Conservation (phyloP, 2,888 invertebrate genomes). For the Yponomeuta cagnagella region DNA sequence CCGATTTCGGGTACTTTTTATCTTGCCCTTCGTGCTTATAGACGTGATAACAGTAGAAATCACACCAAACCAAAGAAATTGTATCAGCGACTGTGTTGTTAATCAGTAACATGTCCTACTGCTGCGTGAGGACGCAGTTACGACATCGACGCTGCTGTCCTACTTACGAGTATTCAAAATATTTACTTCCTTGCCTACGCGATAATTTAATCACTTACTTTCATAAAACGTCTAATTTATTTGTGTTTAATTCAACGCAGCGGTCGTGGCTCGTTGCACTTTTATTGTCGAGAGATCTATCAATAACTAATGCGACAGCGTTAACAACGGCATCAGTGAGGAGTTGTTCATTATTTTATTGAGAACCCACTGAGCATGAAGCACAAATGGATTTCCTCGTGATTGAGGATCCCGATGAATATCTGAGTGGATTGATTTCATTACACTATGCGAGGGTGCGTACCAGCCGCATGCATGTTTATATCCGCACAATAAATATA, state of each 20-base stretch:
- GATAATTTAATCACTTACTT: background rate
- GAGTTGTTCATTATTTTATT: background rate
- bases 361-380: background rate
- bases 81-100: no score
- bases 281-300: constrained; percentile 1
- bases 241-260: background rate
- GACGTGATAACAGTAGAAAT: no score
- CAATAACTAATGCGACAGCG: background rate
- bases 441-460: background rate
- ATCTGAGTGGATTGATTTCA: background rate
- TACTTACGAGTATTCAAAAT: no score
- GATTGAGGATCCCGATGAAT: background rate
- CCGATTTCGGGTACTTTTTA: no score
- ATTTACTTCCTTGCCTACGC: background rate
- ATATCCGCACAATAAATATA: no score
- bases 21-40: no score
- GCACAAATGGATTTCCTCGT: background rate
- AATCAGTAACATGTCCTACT: no score
- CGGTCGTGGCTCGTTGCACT: background rate
- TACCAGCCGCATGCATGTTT: background rate
- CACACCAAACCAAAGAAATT: no score
- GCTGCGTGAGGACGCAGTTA: no score
- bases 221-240: constrained; percentile 13
- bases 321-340: background rate
- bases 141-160: no score